These are phyloP conservation scores for Melieria picta DNA, from an alignment of 2,888 invertebrate species.

Conservation along the genomic window DNA sequence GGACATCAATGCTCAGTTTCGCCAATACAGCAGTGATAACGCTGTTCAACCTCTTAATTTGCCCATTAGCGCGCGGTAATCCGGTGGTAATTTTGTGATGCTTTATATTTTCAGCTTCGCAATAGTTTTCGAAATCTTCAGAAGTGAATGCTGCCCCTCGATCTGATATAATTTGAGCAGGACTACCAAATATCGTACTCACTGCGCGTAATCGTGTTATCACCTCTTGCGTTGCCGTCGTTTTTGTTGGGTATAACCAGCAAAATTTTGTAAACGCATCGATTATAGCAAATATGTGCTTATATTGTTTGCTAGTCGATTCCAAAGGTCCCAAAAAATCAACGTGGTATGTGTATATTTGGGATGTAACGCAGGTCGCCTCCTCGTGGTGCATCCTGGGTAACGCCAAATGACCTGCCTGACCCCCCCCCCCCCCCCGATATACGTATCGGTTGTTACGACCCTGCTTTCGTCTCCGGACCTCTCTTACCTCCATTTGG, in stretches of 20 bases:
- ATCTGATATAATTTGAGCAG: slow-evolving; percentile 34
- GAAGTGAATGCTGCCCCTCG: slow-evolving; percentile 52
- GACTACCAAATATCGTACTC: slow-evolving; percentile 54
- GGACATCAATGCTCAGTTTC: slow-evolving; percentile 29
- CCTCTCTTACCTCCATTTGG: too few species aligned
- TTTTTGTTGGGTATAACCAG: slow-evolving; percentile 54
- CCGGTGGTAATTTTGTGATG: slow-evolving; percentile 46
- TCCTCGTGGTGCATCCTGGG: too few species aligned
- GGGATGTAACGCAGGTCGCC: too few species aligned
- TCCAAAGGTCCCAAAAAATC: slow-evolving; percentile 38
- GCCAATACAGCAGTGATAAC: slow-evolving; percentile 32
- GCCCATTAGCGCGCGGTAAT: slow-evolving; percentile 31
- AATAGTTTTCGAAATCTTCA: slow-evolving; percentile 54
- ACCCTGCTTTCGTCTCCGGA: too few species aligned
- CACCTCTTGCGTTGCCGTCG: slow-evolving; percentile 12
- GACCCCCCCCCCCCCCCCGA: too few species aligned
- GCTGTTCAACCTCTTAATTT: slow-evolving; percentile 33
- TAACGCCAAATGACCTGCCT: too few species aligned
- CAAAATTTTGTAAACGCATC: slow-evolving; percentile 60
- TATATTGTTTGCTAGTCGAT: slow-evolving; percentile 46
- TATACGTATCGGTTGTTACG: too few species aligned
- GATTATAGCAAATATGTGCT: slow-evolving; percentile 53
- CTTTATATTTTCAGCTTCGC: slow-evolving; percentile 48
- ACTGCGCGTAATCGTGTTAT: slow-evolving; percentile 36
- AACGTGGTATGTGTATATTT: slow-evolving; percentile 30